phyloP scores from a whole-genome alignment of 2,797 vertebrate species.

The Fringilla coelebs region DNA sequence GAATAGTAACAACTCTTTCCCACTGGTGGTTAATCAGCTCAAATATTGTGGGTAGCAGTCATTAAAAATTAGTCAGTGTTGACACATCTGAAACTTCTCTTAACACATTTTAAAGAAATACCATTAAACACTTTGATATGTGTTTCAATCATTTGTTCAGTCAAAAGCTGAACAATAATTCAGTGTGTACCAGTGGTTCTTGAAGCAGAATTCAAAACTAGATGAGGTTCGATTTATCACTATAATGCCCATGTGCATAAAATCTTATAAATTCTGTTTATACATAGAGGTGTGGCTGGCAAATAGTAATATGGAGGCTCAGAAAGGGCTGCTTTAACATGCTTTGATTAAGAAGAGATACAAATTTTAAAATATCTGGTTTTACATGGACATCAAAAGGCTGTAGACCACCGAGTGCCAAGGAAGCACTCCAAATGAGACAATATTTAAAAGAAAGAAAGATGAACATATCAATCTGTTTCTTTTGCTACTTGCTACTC shows the following conservation, averaged over 20 bases:
- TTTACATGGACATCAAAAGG: neutral
- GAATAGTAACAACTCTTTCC: neutral
- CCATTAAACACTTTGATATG: neutral
- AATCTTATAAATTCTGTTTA: neutral
- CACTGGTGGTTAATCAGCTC: neutral
- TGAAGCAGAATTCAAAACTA: neutral
- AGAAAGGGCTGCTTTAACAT: neutral
- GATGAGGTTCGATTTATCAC: neutral
- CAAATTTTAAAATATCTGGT: neutral
- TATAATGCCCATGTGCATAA: neutral
- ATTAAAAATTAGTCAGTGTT: neutral
- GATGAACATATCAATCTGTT: accelerated
- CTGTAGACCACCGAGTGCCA: neutral
- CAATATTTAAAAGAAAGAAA: neutral
- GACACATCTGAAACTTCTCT: neutral
- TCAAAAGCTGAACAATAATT: neutral
- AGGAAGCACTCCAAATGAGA: neutral
- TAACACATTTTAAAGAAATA: neutral
- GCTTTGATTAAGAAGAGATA: neutral
- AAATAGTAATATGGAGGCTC: neutral
- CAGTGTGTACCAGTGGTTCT: neutral
- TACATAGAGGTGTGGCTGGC: neutral
- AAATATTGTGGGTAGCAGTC: neutral
- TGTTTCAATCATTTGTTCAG: neutral
- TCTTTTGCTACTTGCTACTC: neutral